Conservation (phyloP, 2,797 vertebrate species). For the Trematocara caparti region DNA sequence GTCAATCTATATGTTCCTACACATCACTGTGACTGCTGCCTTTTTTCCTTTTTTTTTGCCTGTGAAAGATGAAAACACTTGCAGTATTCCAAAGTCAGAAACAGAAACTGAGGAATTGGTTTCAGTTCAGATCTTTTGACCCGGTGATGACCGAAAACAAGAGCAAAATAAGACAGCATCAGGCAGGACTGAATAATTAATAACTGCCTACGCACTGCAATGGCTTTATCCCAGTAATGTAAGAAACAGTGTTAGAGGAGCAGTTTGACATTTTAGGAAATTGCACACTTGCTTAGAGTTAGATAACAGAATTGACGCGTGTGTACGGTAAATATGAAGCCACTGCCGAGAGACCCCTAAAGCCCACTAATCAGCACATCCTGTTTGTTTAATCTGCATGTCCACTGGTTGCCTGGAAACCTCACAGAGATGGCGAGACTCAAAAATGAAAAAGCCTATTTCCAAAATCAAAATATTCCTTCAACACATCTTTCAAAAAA, state of each 20-base stretch:
- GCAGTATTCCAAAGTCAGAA: neutral
- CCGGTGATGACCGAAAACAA: neutral
- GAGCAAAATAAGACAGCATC: neutral
- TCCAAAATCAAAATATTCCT: neutral
- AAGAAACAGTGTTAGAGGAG: neutral
- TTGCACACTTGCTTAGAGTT: neutral
- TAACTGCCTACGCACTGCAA: neutral
- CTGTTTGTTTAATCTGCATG: neutral
- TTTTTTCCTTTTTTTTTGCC: neutral
- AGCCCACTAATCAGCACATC: neutral
- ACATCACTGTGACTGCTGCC: neutral
- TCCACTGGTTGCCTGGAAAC: neutral
- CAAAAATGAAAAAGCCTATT: neutral
- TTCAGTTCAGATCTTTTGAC: neutral
- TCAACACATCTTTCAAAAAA: neutral
- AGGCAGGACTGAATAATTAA: neutral
- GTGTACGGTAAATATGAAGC: neutral
- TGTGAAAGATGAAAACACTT: neutral
- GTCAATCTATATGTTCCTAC: neutral
- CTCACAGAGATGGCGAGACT: neutral
- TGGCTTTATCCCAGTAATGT: neutral
- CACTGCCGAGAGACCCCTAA: neutral
- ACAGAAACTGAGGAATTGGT: neutral
- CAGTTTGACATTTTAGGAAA: neutral
- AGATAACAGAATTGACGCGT: neutral